Conservation (phyloP, 2,888 invertebrate species). For the Clepsis dumicolana region DNA sequence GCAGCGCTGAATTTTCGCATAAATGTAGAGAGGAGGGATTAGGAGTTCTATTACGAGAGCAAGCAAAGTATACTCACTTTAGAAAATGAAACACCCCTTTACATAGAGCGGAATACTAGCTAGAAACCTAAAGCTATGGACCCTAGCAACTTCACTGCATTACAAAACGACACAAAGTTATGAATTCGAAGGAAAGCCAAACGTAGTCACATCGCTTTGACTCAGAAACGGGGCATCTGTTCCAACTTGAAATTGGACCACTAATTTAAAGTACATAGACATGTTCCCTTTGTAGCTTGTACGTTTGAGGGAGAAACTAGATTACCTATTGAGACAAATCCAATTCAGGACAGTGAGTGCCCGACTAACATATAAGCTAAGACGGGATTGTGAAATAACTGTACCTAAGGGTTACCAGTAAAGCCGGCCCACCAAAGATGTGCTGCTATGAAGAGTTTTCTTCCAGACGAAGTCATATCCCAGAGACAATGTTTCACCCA, state of each 20-base stretch:
- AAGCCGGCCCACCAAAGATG: not conserved
- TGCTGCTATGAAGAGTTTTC: too few species aligned
- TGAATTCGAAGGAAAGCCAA: not conserved
- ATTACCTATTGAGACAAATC: constrained; percentile 2
- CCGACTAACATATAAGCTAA: not conserved
- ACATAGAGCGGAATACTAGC: too few species aligned
- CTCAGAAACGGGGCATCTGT: not conserved
- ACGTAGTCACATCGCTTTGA: not conserved
- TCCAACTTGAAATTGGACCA: not conserved
- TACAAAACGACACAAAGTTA: not conserved
- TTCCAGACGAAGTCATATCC: too few species aligned
- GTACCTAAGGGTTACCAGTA: not conserved
- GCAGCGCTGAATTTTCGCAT: too few species aligned
- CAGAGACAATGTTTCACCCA: too few species aligned
- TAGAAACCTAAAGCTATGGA: too few species aligned
- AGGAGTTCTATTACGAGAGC: too few species aligned
- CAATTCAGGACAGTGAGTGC: not conserved
- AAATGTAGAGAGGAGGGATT: too few species aligned
- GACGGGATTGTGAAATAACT: not conserved
- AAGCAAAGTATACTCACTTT: too few species aligned
- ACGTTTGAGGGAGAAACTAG: not conserved
- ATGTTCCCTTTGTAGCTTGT: constrained; percentile 13
- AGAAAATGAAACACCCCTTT: too few species aligned
- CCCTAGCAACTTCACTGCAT: too few species aligned
- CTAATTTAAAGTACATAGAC: constrained; percentile 1